These are phyloP conservation scores for Mythimna loreyi DNA, from an alignment of 2,888 invertebrate genomes.

Conservation along the genomic window DNA sequence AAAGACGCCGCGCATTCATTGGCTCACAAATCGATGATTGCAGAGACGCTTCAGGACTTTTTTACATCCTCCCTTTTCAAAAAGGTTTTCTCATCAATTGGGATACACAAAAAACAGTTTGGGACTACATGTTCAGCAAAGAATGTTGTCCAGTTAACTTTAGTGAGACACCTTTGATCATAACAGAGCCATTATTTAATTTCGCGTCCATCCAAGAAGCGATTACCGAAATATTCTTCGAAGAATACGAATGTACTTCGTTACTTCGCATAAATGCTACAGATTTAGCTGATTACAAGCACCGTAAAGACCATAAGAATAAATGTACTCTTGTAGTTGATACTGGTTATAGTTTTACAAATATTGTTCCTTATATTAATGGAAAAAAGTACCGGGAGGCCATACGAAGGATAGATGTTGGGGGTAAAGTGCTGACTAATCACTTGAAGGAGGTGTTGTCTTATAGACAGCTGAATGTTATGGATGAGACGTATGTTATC, in stretches of 20 bases:
- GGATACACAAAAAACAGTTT: slow-evolving; percentile 98
- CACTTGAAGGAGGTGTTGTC: slow-evolving; percentile 99
- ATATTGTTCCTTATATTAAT: slow-evolving; percentile 97
- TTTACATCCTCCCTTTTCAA: slow-evolving; percentile 98
- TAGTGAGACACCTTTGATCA: slow-evolving; percentile 94
- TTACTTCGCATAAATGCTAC: slow-evolving; percentile 95
- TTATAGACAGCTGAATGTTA: slow-evolving; percentile 98
- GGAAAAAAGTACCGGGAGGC: slow-evolving; percentile 92
- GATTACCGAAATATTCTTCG: slow-evolving; percentile 98
- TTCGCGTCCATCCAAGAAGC: slow-evolving; percentile 98
- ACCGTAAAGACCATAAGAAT: slow-evolving; percentile 89
- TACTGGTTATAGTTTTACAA: slow-evolving; percentile 98
- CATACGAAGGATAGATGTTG: slow-evolving; percentile 97
- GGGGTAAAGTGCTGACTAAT: slow-evolving; percentile 99
- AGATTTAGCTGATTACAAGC: slow-evolving; percentile 94
- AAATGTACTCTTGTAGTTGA: slow-evolving; percentile 96
- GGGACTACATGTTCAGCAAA: slow-evolving; percentile 98
- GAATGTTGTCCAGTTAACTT: slow-evolving; percentile 95
- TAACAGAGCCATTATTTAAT: slow-evolving; percentile 98
- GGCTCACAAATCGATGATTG: slow-evolving; percentile 98
- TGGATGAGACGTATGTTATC: slow-evolving; percentile 99
- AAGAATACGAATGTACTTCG: slow-evolving; percentile 98
- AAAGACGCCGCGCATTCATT: slow-evolving; percentile 97
- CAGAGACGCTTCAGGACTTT: slow-evolving; percentile 98
- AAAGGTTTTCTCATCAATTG: slow-evolving; percentile 98